These are phyloP conservation scores for Neodon shergylaensis DNA, from an alignment of 2,113 vertebrate genomes.

Conservation along the genomic window DNA sequence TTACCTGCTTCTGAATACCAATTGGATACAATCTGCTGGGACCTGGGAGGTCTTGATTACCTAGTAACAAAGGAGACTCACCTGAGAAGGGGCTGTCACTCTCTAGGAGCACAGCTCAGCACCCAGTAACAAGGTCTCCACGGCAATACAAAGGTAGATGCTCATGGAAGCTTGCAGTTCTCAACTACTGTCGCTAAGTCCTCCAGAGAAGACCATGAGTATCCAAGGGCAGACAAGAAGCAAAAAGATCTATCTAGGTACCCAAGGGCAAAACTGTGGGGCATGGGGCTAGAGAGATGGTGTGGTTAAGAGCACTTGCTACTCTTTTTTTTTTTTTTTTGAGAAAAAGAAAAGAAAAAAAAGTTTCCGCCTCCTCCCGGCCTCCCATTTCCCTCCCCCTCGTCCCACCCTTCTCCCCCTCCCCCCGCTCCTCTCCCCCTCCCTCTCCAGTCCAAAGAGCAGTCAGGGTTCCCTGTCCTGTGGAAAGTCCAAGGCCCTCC, in stretches of 20 bases:
- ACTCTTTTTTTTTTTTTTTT: no score
- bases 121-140: neutral
- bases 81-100: neutral
- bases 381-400: no score
- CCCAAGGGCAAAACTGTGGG: accelerated
- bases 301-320: neutral
- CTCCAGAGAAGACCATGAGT: neutral
- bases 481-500: no score
- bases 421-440: no score
- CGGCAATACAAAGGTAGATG: neutral
- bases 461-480: no score
- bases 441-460: no score
- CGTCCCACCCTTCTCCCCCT: no score
- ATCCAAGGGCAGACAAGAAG: neutral
- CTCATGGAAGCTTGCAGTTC: neutral
- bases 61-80: neutral
- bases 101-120: neutral
- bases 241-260: neutral
- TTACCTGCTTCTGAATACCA: neutral
- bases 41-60: neutral
- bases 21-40: neutral
- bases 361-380: no score
- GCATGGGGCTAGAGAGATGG: neutral
- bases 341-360: no score
- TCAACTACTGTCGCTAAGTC: neutral